Percentiles rank a stretch among this genome's conserved stretches.
phyloP scores from a whole-genome alignment of 2,888 invertebrate species.

The Micoletzkya japonica region DNA sequence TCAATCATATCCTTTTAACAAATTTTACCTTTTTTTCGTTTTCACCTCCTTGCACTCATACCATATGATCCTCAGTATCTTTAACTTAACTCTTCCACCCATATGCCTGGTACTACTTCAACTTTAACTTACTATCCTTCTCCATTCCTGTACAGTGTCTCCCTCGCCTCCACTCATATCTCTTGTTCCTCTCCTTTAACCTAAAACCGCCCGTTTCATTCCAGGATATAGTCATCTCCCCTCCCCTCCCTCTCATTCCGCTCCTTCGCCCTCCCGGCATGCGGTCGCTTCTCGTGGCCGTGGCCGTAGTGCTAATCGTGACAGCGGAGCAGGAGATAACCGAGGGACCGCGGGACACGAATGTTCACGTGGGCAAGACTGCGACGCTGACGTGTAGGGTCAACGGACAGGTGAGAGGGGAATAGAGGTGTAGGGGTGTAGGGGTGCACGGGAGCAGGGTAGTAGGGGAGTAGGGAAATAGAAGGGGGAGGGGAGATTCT shows the following conservation, averaged over 20 bases:
- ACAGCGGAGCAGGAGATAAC: conserved; percentile 18
- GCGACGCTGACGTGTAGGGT: conserved; percentile 25
- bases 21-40: no score
- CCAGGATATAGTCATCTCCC: no score
- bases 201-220: no score
- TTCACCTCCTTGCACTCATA: no score
- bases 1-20: no score
- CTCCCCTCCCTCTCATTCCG: neutral
- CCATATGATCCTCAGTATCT: no score
- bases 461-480: neutral
- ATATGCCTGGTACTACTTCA: no score
- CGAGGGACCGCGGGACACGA: conserved; percentile 6
- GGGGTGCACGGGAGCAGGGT: neutral
- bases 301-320: neutral
- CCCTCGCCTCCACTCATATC: conserved; percentile 23
- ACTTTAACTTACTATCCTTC: neutral
- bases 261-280: neutral
- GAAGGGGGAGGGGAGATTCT: neutral
- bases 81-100: no score
- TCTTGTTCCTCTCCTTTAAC: no score
- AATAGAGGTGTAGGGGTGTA: neutral
- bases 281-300: conserved; percentile 8
- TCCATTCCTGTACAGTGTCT: no score
- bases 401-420: conserved; percentile 14
- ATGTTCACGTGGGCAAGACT: conserved; percentile 24